phyloP scores from a whole-genome alignment of 2,888 invertebrate species.

The Tortricodes alternella region DNA sequence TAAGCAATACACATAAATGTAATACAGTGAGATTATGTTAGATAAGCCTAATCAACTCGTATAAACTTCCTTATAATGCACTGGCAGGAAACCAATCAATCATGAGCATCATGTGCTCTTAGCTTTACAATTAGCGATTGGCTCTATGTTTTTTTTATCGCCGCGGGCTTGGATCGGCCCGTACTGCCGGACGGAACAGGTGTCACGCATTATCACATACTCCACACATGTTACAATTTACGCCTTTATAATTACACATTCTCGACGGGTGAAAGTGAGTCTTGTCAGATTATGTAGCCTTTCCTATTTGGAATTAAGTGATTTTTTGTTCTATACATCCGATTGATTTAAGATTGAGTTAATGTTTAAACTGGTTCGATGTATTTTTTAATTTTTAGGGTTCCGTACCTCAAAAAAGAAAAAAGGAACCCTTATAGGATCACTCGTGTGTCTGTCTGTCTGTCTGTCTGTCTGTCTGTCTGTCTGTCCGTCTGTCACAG shows the following conservation, averaged over 20 bases:
- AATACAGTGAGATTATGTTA: too few species aligned
- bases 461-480: too few species aligned
- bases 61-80: too few species aligned
- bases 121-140: slow-evolving; percentile 20
- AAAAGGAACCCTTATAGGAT: too few species aligned
- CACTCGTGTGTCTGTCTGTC: too few species aligned
- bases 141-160: slow-evolving; percentile 35
- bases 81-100: not conserved
- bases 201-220: slow-evolving; percentile 49
- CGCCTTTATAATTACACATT: slow-evolving; percentile 31
- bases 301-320: slow-evolving; percentile 34
- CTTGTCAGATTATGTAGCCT: slow-evolving; percentile 37
- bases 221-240: slow-evolving; percentile 15
- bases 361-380: not conserved
- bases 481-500: too few species aligned
- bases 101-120: slow-evolving; percentile 6
- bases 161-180: slow-evolving; percentile 36
- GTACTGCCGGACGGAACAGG: slow-evolving; percentile 50
- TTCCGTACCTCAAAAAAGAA: too few species aligned
- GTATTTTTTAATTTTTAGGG: too few species aligned
- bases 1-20: too few species aligned
- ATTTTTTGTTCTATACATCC: slow-evolving; percentile 26
- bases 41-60: too few species aligned
- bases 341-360: slow-evolving; percentile 20
- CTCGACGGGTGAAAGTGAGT: slow-evolving; percentile 63